Evolutionary conservation across 2,888 invertebrate genomes (phyloP).

Genomic region (Amblyjoppa proteus): DNA sequence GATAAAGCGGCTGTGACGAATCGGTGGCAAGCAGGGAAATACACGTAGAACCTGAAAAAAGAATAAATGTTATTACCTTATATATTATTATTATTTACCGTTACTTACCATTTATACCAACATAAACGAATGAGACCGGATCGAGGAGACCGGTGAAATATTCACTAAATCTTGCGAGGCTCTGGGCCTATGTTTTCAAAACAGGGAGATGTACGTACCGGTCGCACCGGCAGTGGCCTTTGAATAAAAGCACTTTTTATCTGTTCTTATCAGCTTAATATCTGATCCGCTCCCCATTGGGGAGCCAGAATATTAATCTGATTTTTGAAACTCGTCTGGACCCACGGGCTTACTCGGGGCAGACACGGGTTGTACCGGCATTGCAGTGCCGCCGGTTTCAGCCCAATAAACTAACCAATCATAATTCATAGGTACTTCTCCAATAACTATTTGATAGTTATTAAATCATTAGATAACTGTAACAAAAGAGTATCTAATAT

Average conservation of each 20-base stretch:
- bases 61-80: no score
- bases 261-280: constrained; percentile 64
- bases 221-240: background rate
- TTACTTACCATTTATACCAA: no score
- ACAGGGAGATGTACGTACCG: background rate
- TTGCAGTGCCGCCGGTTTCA: constrained; percentile 64
- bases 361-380: constrained; percentile 64
- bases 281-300: constrained; percentile 64
- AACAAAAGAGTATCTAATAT: background rate
- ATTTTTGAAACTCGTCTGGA: constrained; percentile 60
- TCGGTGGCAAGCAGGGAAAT: background rate
- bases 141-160: background rate
- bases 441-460: background rate
- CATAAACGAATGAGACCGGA: background rate
- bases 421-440: constrained; percentile 10
- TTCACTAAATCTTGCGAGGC: background rate
- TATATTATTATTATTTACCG: no score
- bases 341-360: constrained; percentile 65
- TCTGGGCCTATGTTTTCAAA: background rate
- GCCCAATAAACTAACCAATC: constrained; percentile 55
- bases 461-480: background rate
- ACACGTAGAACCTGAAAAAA: no score
- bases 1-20: background rate
- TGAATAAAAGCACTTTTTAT: constrained; percentile 14
- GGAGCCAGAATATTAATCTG: constrained; percentile 66